These are phyloP conservation scores for Syritta pipiens DNA, from an alignment of 2,888 invertebrate genomes.

Conservation along the genomic window DNA sequence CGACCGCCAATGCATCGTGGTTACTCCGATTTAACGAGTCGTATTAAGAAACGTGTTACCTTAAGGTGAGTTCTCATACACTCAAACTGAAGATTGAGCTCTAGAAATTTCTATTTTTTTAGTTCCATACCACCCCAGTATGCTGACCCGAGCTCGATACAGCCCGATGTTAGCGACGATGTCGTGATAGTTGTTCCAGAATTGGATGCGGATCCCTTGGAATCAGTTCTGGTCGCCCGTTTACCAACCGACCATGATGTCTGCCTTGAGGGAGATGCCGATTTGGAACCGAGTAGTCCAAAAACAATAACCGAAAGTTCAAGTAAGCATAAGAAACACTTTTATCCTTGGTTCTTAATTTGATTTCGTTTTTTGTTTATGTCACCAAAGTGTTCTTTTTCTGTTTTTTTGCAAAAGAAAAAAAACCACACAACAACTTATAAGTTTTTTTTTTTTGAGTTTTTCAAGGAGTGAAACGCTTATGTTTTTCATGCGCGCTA, in stretches of 20 bases:
- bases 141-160: constrained; percentile 73
- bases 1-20: constrained; percentile 83
- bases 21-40: constrained; percentile 88
- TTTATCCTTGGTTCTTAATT: constrained; percentile 70
- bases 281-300: constrained; percentile 81
- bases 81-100: neutral
- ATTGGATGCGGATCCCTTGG: constrained; percentile 75
- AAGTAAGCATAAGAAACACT: constrained; percentile 79
- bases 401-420: constrained; percentile 48
- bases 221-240: constrained; percentile 71
- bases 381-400: constrained; percentile 40
- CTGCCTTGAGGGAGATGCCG: constrained; percentile 72
- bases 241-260: constrained; percentile 71
- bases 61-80: constrained; percentile 82
- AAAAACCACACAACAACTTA: constrained; percentile 34
- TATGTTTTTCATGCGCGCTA: constrained; percentile 31
- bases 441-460: too few species aligned
- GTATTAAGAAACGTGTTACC: constrained; percentile 91
- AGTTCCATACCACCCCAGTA: constrained; percentile 80
- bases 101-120: constrained; percentile 57
- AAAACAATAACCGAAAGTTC: constrained; percentile 84
- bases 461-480: constrained; percentile 46
- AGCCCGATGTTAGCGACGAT: constrained; percentile 77
- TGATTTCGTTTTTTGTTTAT: constrained; percentile 26
- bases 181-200: constrained; percentile 81